These are phyloP conservation scores for Myocastor coypus DNA, from an alignment of 2,113 vertebrate genomes.

Conservation along the genomic window DNA sequence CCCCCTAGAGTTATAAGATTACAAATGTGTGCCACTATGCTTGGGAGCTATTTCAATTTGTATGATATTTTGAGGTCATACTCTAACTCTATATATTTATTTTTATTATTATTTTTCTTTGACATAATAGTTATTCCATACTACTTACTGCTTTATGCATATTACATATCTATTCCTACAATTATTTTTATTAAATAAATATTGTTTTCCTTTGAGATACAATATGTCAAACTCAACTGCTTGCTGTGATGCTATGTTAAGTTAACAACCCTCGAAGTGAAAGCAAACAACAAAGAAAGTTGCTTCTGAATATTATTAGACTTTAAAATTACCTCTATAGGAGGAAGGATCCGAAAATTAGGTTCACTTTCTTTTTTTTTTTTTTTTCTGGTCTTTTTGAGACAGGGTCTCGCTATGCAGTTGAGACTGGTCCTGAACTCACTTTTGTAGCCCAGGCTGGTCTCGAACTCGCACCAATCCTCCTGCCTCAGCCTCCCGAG, in stretches of 20 bases:
- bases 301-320: not conserved
- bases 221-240: conserved; percentile 37
- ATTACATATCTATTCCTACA: not conserved
- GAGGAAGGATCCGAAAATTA: not conserved
- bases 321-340: not conserved
- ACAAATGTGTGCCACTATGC: not conserved
- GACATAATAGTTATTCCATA: not conserved
- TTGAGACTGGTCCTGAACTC: no score
- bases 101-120: conserved; percentile 40
- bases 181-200: conserved; percentile 57
- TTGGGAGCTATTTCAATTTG: not conserved
- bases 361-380: no score
- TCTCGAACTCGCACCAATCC: no score
- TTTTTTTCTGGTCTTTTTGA: no score
- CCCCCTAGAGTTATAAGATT: not conserved
- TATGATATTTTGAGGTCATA: conserved; percentile 41
- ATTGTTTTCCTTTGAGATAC: conserved; percentile 40
- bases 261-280: conserved; percentile 27
- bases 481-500: no score
- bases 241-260: conserved; percentile 19
- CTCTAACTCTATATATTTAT: conserved; percentile 25
- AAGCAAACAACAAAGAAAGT: not conserved
- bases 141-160: conserved; percentile 45
- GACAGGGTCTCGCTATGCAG: no score
- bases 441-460: no score